phyloP scores from a whole-genome alignment of 2,888 invertebrate genomes.

The Neelides folsomi region DNA sequence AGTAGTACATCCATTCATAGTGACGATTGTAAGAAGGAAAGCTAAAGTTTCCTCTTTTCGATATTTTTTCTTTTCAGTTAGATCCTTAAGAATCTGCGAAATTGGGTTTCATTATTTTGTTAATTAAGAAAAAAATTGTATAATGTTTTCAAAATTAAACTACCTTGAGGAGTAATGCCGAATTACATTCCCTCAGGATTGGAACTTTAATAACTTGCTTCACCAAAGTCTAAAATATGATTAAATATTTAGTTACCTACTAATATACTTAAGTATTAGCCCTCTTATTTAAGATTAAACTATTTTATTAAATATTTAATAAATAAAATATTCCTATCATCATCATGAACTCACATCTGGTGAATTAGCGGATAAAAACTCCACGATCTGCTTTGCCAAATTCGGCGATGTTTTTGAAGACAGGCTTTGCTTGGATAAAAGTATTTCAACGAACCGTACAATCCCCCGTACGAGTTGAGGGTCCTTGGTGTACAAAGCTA shows the following conservation, averaged over 20 bases:
- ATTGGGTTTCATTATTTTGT: too few relatives aligned
- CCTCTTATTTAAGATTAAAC: too few relatives aligned
- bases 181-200: slow-evolving; percentile 26
- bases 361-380: too few relatives aligned
- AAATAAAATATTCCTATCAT: too few relatives aligned
- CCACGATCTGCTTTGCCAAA: too few relatives aligned
- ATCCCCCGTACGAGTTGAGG: slow-evolving; percentile 23
- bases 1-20: slow-evolving; percentile 21
- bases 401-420: too few relatives aligned
- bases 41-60: slow-evolving; percentile 21
- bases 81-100: slow-evolving; percentile 22
- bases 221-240: slow-evolving; percentile 17
- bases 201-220: slow-evolving; percentile 22
- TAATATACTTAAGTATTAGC: too few relatives aligned
- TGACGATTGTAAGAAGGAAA: slow-evolving; percentile 25
- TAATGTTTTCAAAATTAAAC: too few relatives aligned
- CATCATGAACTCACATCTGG: too few relatives aligned
- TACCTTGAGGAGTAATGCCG: slow-evolving; percentile 21
- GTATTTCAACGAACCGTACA: slow-evolving; percentile 22
- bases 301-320: too few relatives aligned
- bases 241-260: background rate
- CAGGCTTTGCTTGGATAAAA: slow-evolving; percentile 8
- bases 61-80: slow-evolving; percentile 12
- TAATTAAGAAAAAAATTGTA: too few relatives aligned
- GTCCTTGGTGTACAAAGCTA: slow-evolving; percentile 14